Percentiles rank a stretch among this genome's conserved stretches.
phyloP scores from a whole-genome alignment of 2,888 invertebrate genomes.

The Stenodema calcarata region DNA sequence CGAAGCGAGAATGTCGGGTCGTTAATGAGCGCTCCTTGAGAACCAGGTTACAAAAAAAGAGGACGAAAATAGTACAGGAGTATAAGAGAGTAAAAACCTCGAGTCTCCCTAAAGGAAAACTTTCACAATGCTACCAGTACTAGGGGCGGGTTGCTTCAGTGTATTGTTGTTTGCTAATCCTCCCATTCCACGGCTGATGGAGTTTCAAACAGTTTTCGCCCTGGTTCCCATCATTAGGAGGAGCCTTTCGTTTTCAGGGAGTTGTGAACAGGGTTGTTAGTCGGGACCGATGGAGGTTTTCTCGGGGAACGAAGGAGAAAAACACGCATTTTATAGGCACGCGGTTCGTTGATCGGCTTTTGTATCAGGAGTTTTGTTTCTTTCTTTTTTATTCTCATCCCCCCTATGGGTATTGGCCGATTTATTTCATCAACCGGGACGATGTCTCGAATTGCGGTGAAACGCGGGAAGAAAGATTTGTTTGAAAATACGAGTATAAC shows the following conservation, averaged over 20 bases:
- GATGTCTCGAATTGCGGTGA: too few relatives aligned
- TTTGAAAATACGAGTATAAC: too few relatives aligned
- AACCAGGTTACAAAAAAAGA: not conserved
- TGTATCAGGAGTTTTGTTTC: too few relatives aligned
- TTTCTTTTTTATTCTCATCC: too few relatives aligned
- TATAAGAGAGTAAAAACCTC: not conserved
- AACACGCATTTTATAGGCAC: not conserved
- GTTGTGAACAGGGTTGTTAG: not conserved
- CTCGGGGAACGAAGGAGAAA: not conserved
- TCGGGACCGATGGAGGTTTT: not conserved
- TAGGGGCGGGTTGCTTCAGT: not conserved
- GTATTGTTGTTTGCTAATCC: not conserved
- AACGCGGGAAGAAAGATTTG: too few relatives aligned
- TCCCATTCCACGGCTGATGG: not conserved
- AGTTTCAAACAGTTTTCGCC: not conserved
- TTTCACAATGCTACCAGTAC: not conserved
- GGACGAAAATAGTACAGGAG: not conserved
- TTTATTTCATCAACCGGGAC: too few relatives aligned
- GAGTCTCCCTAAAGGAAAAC: not conserved
- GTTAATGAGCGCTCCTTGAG: not conserved
- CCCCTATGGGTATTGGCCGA: too few relatives aligned
- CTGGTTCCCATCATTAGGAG: conserved; percentile 2
- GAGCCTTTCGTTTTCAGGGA: not conserved
- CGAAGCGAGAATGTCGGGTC: not conserved
- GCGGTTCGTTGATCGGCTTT: not conserved